Evolutionary conservation across 2,797 vertebrate species (phyloP).

Genomic region (Cercopithecus hamlyni): DNA sequence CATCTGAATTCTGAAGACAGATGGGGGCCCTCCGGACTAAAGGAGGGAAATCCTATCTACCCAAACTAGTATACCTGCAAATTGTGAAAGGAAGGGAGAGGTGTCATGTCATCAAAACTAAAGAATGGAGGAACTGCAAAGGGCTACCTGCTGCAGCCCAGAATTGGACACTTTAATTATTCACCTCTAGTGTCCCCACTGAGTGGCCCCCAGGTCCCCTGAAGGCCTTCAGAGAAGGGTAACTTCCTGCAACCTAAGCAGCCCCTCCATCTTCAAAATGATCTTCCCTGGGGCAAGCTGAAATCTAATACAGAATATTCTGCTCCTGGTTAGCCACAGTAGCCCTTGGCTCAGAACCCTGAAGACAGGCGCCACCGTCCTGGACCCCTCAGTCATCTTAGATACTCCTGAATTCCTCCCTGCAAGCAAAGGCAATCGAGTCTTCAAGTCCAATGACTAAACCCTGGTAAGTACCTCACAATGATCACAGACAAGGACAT

Average conservation of each 20-base stretch:
- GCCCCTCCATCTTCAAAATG: not conserved
- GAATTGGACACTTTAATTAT: not conserved
- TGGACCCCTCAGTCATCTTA: not conserved
- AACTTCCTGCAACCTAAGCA: not conserved
- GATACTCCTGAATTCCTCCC: not conserved
- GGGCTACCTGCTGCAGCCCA: not conserved
- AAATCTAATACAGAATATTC: not conserved
- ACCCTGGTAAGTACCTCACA: not conserved
- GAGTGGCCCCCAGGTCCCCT: not conserved
- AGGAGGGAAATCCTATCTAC: not conserved
- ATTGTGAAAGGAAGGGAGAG: not conserved
- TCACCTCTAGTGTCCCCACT: not conserved
- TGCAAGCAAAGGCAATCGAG: not conserved
- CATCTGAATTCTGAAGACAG: not conserved
- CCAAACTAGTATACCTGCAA: not conserved
- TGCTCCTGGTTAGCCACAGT: rapidly evolving
- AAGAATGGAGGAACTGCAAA: not conserved
- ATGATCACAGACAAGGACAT: rapidly evolving
- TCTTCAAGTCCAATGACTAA: not conserved
- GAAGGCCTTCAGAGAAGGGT: not conserved
- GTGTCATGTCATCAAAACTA: not conserved
- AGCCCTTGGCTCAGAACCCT: not conserved
- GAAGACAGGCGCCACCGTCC: not conserved
- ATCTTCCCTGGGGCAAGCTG: not conserved
- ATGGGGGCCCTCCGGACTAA: not conserved